A percentile compares a stretch with the other conserved stretches of the same genome.
Evolutionary conservation across 2,888 invertebrate genomes (phyloP).

Genomic region (Frankliniella fusca): DNA sequence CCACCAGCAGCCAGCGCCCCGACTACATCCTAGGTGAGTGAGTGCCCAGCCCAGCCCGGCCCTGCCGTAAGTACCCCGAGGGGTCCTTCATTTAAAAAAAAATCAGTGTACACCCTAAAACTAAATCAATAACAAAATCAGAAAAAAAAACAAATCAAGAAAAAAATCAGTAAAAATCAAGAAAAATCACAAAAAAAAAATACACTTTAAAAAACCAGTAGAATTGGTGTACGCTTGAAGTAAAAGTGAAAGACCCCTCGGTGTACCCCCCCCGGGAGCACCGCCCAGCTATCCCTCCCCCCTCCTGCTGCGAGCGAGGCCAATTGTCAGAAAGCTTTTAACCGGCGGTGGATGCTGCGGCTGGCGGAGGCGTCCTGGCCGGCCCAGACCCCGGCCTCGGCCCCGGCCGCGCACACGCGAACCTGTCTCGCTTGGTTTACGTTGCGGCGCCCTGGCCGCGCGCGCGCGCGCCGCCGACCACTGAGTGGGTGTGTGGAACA

Average conservation of each 20-base stretch:
- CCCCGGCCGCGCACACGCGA: neutral
- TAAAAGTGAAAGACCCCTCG: too few relatives aligned
- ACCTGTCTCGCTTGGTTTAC: constrained; percentile 17
- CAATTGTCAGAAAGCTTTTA: constrained; percentile 24
- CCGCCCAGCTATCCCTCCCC: neutral
- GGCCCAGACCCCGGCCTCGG: too few relatives aligned
- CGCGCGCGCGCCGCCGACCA: neutral
- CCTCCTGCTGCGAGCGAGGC: neutral
- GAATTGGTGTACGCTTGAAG: too few relatives aligned
- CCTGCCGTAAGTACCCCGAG: too few relatives aligned
- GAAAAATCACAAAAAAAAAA: too few relatives aligned
- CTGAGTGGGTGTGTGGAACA: neutral
- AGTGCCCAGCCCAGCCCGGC: neutral
- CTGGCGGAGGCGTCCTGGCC: neutral
- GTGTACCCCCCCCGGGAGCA: too few relatives aligned
- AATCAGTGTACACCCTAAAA: too few relatives aligned
- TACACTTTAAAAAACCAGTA: too few relatives aligned
- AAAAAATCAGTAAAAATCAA: too few relatives aligned
- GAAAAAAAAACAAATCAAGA: too few relatives aligned
- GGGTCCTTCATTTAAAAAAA: too few relatives aligned
- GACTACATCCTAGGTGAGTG: constrained; percentile 18
- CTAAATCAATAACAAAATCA: too few relatives aligned
- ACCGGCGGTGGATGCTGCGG: neutral
- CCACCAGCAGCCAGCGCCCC: constrained; percentile 23
- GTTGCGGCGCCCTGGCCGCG: neutral